Evolutionary conservation across 2,797 vertebrate genomes (phyloP).

Genomic region (Hippopotamyrus pictus): DNA sequence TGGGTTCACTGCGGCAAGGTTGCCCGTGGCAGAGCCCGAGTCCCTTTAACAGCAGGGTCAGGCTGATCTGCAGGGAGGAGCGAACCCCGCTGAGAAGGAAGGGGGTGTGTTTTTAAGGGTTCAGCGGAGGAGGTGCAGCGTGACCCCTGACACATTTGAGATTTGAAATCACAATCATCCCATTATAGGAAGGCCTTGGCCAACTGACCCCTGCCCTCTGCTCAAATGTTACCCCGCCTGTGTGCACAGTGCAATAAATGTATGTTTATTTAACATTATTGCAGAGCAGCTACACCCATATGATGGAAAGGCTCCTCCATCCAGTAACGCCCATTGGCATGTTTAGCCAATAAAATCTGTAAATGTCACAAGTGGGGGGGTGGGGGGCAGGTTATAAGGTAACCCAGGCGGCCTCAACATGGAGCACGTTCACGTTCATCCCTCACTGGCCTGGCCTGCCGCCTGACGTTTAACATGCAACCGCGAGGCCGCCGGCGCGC

Average conservation of each 20-base stretch:
- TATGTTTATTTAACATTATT: neutral
- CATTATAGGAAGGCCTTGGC: neutral
- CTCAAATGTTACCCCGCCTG: neutral
- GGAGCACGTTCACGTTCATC: neutral
- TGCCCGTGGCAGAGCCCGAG: neutral
- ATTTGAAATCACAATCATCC: conserved; percentile 2
- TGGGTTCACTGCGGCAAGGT: neutral
- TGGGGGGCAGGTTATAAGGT: neutral
- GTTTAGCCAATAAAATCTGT: conserved; percentile 8
- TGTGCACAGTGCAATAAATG: neutral
- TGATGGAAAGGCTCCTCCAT: neutral
- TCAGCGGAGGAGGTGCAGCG: neutral
- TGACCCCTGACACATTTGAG: neutral
- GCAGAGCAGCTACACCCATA: neutral
- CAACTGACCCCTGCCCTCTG: neutral
- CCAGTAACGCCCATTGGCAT: neutral
- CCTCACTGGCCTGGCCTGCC: too few species aligned
- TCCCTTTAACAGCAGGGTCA: neutral
- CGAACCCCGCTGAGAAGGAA: neutral
- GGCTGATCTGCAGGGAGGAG: neutral
- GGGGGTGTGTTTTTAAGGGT: neutral
- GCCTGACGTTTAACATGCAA: neutral
- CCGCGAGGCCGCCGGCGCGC: neutral
- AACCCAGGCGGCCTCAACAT: neutral
- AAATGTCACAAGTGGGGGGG: neutral